Base-by-base conservation (phyloP, 30 jellyfish, hydroid and myxozoan species). In the Haliclystus octoradiatus region DNA sequence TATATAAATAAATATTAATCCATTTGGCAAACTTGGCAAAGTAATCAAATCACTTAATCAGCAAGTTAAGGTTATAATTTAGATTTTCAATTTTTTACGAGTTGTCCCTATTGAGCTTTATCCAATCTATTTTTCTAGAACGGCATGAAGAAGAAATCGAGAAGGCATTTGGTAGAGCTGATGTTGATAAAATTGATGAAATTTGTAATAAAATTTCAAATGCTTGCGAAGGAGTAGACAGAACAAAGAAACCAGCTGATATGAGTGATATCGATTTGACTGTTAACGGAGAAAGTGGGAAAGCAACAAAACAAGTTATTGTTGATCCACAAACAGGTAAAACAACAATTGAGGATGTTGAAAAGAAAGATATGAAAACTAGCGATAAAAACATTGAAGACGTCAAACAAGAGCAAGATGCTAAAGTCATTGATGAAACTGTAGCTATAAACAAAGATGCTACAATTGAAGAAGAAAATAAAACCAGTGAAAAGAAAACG, bases 91-190 rank as follows among this genome's bases (percentile, higher is more conserved):
- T 12, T 2, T 35, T 14, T 47, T 12, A 47, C 14, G n/a, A 12
- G 14, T 47, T n/a, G n/a, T n/a, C 14, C n/a, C n/a, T 47, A 12
- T 12, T 47, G 15, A 12, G 14, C n/a, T n/a, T n/a, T 12, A 47
- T 12, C 61, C n/a, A 47, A 47, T 47, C n/a, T 47, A 47, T 26
- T 4, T 62, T 62, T 29, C n/a, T 71, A 84, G 96, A 86, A 82
- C 71, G 85, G 28, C 96, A 86, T 57, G 96, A 86, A 27, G 96
- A 86, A 34, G 96, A 79, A 28, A 71, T 86, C 22, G 96, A 86
- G 67, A 23, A 73, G 2, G 85, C 84, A 0, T 69, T 86, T 13
- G 77, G 70, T 19, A 86, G 70, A 50, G 70, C 53, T 0, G 49
- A 63, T n/a, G 57, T 47, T 50, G 83, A 80, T 62, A 23, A 74